Evolutionary conservation across 2,113 vertebrate species (phyloP).

Genomic region (Fregetta grallaria): DNA sequence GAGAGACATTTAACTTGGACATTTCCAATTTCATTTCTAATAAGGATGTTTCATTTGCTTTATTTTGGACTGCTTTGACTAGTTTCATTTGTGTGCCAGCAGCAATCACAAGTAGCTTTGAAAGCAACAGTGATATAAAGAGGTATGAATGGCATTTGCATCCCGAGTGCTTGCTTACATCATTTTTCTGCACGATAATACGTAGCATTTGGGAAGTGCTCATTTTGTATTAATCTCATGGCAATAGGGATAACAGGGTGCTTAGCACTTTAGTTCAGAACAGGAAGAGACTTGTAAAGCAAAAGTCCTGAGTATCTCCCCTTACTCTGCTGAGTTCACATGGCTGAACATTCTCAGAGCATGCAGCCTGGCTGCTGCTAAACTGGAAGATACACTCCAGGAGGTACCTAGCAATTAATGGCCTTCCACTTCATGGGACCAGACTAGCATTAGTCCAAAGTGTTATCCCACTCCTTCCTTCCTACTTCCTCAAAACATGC

Average conservation of each 20-base stretch:
- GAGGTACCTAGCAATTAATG: neutral
- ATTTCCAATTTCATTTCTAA: neutral
- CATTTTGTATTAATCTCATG: neutral
- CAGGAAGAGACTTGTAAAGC: neutral
- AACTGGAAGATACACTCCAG: neutral
- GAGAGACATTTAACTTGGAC: neutral
- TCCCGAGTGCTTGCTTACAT: neutral
- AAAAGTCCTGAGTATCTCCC: neutral
- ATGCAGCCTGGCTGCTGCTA: neutral
- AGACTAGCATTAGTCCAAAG: neutral
- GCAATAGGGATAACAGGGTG: neutral
- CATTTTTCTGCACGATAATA: neutral
- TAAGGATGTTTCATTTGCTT: neutral
- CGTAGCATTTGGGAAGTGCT: neutral
- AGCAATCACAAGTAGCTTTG: neutral
- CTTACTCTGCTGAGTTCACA: neutral
- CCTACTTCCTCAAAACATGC: neutral
- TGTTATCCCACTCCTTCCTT: neutral
- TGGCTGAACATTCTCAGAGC: neutral
- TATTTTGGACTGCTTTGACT: neutral
- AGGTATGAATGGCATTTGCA: neutral
- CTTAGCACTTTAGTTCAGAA: neutral
- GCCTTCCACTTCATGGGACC: neutral
- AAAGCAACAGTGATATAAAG: neutral
- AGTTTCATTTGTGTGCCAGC: neutral